A percentile compares a stretch with the other conserved stretches of the same genome.
These are phyloP conservation scores for Artemia sinica DNA, from an alignment of 2,888 invertebrate genomes.

Conservation along the genomic window DNA sequence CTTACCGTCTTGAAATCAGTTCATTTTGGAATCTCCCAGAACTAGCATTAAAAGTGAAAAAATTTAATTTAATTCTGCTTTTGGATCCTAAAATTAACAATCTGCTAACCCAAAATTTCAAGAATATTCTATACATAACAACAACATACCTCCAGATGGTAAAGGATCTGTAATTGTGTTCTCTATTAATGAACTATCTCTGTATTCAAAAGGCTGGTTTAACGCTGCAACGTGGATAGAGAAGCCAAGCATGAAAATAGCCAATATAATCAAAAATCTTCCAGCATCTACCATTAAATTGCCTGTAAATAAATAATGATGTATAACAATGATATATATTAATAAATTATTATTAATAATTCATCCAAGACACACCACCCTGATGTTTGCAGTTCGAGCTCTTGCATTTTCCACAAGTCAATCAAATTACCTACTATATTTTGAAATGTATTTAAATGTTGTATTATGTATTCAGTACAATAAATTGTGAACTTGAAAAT, in stretches of 20 bases:
- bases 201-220: slow-evolving; percentile 65
- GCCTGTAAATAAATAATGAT: not conserved
- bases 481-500: no score
- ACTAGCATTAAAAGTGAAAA: no score
- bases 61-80: no score
- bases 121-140: not conserved
- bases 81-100: no score
- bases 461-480: no score
- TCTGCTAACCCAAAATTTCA: no score
- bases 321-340: not conserved
- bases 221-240: slow-evolving; percentile 90
- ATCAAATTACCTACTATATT: no score
- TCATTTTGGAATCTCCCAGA: no score
- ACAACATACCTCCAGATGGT: slow-evolving; percentile 27
- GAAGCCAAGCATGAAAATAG: slow-evolving; percentile 96
- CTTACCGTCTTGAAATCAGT: no score
- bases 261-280: slow-evolving; percentile 85
- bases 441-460: no score
- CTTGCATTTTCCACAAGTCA: no score
- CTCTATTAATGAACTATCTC: slow-evolving; percentile 20
- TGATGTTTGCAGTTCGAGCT: no score
- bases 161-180: slow-evolving; percentile 28
- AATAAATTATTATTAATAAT: not conserved
- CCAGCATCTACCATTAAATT: slow-evolving; percentile 26
- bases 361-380: not conserved